A percentile compares a stretch with the other conserved stretches of the same genome.
Evolutionary conservation across 2,888 invertebrate species (phyloP).

Genomic region (Autographa gamma): DNA sequence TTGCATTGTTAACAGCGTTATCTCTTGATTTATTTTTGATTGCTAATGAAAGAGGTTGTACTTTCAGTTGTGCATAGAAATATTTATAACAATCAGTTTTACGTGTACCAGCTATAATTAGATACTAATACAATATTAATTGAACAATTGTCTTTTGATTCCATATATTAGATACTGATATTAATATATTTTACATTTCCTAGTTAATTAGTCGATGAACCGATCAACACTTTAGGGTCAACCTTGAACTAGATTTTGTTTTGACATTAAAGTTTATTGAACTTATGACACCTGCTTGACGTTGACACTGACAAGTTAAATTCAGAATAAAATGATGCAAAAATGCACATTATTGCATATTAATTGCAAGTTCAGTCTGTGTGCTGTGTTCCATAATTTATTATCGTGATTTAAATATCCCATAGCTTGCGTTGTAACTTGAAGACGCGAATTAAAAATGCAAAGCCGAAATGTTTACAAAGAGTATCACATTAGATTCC

Average conservation of each 20-base stretch:
- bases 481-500: not conserved
- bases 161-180: not conserved
- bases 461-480: not conserved
- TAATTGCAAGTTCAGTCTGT: not conserved
- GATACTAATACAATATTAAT: slow-evolving; percentile 47
- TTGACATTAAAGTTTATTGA: not conserved
- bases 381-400: not conserved
- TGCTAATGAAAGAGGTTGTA: slow-evolving; percentile 86
- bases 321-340: not conserved
- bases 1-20: slow-evolving; percentile 77
- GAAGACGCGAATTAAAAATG: not conserved
- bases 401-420: not conserved
- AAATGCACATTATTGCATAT: not conserved
- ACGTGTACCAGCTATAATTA: slow-evolving; percentile 51
- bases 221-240: not conserved
- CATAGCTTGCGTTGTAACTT: not conserved
- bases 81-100: slow-evolving; percentile 42
- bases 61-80: slow-evolving; percentile 82
- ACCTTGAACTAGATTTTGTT: not conserved
- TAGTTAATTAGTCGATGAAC: not conserved
- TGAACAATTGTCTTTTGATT: slow-evolving; percentile 52
- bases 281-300: not conserved
- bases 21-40: slow-evolving; percentile 82
- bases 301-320: not conserved
- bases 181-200: not conserved